These are phyloP conservation scores for Florisuga fusca DNA, from an alignment of 2,797 vertebrate genomes.

Conservation along the genomic window DNA sequence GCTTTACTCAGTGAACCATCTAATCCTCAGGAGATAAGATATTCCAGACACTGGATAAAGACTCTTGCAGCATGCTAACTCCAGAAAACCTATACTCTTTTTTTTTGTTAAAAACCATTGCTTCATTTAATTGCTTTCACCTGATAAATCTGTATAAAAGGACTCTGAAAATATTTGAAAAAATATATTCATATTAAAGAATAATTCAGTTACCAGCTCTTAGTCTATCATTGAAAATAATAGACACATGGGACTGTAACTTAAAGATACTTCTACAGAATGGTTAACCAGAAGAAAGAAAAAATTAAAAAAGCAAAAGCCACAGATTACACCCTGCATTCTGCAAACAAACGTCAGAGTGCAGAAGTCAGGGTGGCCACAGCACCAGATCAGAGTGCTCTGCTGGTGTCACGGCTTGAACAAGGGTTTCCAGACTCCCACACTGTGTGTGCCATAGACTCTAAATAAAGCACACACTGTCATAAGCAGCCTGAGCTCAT, in stretches of 20 bases:
- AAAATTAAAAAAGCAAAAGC: not conserved
- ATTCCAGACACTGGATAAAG: not conserved
- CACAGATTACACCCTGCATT: not conserved
- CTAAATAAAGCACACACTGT: slow-evolving; percentile 7
- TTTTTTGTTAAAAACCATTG: not conserved
- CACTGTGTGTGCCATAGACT: not conserved
- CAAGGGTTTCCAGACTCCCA: not conserved
- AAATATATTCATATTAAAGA: not conserved
- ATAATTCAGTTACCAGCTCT: not conserved
- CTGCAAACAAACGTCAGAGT: not conserved
- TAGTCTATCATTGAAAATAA: not conserved
- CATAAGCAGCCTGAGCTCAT: slow-evolving; percentile 8
- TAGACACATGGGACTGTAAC: not conserved
- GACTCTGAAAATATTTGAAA: not conserved
- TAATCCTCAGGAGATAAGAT: not conserved
- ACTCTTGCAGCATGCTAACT: not conserved
- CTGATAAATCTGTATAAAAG: not conserved
- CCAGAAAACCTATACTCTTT: not conserved
- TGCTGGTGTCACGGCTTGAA: not conserved
- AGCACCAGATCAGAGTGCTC: not conserved
- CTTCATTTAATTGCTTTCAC: not conserved
- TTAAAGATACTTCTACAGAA: not conserved
- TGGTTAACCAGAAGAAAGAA: not conserved
- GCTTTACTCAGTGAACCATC: not conserved
- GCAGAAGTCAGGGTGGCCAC: not conserved